Percentiles rank a stretch among this genome's conserved stretches.
Conservation (phyloP, 2,113 vertebrate species). For the Corapipo altera region DNA sequence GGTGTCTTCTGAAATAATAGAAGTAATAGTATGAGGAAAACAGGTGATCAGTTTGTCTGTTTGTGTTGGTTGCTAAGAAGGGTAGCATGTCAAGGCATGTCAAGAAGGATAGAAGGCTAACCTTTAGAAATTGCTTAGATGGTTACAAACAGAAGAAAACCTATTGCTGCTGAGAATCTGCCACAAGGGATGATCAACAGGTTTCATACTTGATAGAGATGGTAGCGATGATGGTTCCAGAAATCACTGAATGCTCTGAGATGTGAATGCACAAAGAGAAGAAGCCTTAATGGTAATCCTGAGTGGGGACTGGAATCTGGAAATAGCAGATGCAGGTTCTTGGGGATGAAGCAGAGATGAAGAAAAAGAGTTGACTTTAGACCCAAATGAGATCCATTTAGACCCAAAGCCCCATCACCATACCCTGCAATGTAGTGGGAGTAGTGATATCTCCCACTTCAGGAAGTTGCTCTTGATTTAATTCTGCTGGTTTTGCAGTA, state of each 20-base stretch:
- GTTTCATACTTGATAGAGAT: background rate
- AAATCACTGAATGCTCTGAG: background rate
- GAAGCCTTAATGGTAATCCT: background rate
- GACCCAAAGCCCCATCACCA: accelerated
- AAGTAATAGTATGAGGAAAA: background rate
- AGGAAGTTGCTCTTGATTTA: background rate
- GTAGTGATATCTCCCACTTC: background rate
- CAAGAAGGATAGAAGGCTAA: background rate
- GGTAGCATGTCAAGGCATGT: too few relatives aligned
- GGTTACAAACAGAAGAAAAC: background rate
- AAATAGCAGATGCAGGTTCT: background rate
- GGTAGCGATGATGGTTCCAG: background rate
- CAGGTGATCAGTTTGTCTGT: background rate
- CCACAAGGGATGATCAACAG: background rate
- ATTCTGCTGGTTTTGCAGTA: background rate
- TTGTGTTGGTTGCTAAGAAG: too few relatives aligned
- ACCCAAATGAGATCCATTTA: background rate
- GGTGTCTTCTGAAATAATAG: background rate
- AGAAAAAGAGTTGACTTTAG: background rate
- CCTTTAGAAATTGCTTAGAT: background rate
- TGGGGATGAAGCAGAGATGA: background rate
- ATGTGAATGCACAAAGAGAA: background rate
- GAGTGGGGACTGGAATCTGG: background rate
- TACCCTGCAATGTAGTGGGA: accelerated
- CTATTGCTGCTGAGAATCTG: background rate